These are phyloP conservation scores for Poecilia velifera DNA, from an alignment of 2,797 vertebrate species.

Conservation along the genomic window DNA sequence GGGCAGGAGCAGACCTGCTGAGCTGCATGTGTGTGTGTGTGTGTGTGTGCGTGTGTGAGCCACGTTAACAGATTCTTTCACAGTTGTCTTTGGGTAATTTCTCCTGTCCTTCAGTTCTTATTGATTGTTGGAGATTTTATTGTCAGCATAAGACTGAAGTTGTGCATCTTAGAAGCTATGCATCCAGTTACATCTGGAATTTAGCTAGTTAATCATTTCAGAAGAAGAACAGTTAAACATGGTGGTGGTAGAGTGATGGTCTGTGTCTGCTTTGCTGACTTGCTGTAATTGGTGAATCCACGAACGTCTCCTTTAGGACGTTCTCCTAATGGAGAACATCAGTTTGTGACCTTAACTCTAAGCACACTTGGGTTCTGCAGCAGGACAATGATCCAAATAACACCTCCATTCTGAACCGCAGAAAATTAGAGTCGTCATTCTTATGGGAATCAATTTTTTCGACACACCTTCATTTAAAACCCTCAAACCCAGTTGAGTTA, in stretches of 20 bases:
- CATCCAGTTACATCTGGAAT: not conserved
- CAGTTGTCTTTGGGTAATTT: not conserved
- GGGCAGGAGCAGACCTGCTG: conserved; percentile 30
- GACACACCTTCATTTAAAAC: not conserved
- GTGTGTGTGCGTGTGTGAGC: not conserved
- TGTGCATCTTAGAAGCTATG: not conserved
- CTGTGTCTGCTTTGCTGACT: not conserved
- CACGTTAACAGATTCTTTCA: not conserved
- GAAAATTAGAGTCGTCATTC: no score
- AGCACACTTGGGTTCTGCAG: not conserved
- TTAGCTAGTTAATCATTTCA: not conserved
- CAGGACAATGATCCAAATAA: not conserved
- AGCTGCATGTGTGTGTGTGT: conserved; percentile 16
- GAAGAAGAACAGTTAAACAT: not conserved
- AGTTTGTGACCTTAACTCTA: not conserved
- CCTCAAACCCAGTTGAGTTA: not conserved
- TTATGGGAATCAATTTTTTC: no score
- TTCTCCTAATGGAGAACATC: not conserved
- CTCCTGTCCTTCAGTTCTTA: not conserved
- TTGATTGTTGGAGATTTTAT: not conserved
- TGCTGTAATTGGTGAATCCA: not conserved
- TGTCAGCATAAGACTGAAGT: not conserved
- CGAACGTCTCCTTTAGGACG: not conserved
- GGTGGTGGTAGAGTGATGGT: not conserved
- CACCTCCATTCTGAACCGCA: not conserved